Base-by-base conservation (phyloP, 2,113 vertebrate species). In the Murina feae region DNA sequence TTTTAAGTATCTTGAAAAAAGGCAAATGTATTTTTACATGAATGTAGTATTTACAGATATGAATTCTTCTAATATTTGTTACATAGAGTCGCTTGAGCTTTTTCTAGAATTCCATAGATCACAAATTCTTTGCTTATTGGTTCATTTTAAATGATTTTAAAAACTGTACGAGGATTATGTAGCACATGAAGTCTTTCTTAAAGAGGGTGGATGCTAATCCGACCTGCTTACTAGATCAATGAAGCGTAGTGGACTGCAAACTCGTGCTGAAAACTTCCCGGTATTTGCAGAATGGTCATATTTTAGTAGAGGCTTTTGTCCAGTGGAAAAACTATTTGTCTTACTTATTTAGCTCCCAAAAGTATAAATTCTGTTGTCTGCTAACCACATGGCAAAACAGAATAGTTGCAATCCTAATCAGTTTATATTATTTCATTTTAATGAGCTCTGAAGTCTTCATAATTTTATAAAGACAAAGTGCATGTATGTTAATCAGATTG, bases 1-100 rank as follows among this genome's bases (percentile, higher is more conserved):
- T 87, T 80, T 93, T 86, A 81, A 93, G 25, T 76, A 35, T 87
- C 49, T 90, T 91, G 74, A 89, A 97, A 96, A 96, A 90, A 69
- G 72, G 44, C 69, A 9, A 82, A 65, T 78, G 14, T 8, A 68
- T 96, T 92, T 90, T 94, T 47, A 83, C 9, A 42, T 81, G 72
- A 96, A 60, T 72, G 47, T 32, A 72, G 18, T 35, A 80, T 53
- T 88, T 94, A 51, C 23, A 32, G 83, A 35, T 42, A 63, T 35
- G 5, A 60, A 68, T 93, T 93, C 25, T 80, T 85, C 39, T 90
- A 76, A 60, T 75, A 58, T 69, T 84, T 88, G 18, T 72, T 39
- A 20, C 21, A 92, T 66, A 76, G 92, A 93, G 80, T 66, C 55
- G 44, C 49, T 83, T 58, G 74, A 76, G 25, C 11, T 51, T 84